Conservation (phyloP, 2,888 invertebrate species). For the Lapara coniferarum region DNA sequence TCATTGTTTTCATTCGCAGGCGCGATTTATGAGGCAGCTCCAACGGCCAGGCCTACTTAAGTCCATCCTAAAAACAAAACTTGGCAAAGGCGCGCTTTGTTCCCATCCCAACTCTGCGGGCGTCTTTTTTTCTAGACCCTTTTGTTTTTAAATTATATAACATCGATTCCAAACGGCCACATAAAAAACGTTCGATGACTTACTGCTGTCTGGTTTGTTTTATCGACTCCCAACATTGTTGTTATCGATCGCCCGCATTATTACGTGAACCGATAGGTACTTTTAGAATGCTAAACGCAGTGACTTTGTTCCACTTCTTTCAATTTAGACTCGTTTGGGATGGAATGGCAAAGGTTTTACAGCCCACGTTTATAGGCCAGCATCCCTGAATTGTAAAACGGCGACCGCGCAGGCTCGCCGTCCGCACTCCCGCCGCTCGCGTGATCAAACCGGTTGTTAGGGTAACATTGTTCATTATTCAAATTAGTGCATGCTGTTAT, state of each 20-base stretch:
- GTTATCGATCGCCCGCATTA: slow-evolving; percentile 29
- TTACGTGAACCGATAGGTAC: slow-evolving; percentile 18
- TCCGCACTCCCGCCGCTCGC: slow-evolving; percentile 49
- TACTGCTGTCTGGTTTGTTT: slow-evolving; percentile 55
- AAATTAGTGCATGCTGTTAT: slow-evolving; percentile 79
- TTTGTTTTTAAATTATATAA: slow-evolving; percentile 80
- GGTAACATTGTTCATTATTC: slow-evolving; percentile 80
- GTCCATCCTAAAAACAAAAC: slow-evolving; percentile 64
- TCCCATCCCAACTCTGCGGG: slow-evolving; percentile 66
- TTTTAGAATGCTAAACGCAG: slow-evolving; percentile 18
- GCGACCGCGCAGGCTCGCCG: slow-evolving; percentile 50
- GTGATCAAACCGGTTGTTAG: slow-evolving; percentile 72
- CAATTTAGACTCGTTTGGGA: slow-evolving; percentile 25
- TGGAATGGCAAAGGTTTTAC: slow-evolving; percentile 55
- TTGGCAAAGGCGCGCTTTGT: slow-evolving; percentile 69
- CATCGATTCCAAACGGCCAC: slow-evolving; percentile 58
- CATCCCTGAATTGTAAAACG: slow-evolving; percentile 62
- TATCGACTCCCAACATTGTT: slow-evolving; percentile 42
- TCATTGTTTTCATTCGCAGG: slow-evolving; percentile 72
- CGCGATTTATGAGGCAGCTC: slow-evolving; percentile 78
- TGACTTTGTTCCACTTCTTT: slow-evolving; percentile 17
- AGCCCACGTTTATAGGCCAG: slow-evolving; percentile 61
- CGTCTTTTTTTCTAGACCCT: slow-evolving; percentile 67
- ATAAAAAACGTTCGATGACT: slow-evolving; percentile 67
- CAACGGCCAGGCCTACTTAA: slow-evolving; percentile 67